Evolutionary conservation across 2,113 vertebrate species (phyloP).

Genomic region (Barbus barbus): DNA sequence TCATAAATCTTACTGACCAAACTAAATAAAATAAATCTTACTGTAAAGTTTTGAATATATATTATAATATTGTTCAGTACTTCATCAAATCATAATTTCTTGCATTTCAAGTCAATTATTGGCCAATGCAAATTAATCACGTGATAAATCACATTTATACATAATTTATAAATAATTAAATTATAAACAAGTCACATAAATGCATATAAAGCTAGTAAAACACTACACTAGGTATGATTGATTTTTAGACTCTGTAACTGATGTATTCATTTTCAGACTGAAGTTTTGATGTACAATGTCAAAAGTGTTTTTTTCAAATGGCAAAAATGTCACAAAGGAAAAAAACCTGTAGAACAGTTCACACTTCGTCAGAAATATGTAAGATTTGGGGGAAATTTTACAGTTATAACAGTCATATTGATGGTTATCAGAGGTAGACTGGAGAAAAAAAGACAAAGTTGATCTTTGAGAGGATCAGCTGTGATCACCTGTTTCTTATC

Average conservation of each 20-base stretch:
- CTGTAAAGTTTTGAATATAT: too few species aligned
- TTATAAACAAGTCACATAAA: neutral
- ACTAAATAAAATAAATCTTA: too few species aligned
- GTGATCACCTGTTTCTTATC: slow-evolving; percentile 1
- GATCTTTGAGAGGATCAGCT: neutral
- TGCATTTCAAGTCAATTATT: neutral
- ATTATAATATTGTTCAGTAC: too few species aligned
- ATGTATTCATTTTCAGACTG: neutral
- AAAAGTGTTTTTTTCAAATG: neutral
- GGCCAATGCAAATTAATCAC: neutral
- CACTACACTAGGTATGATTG: too few species aligned
- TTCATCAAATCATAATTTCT: too few species aligned
- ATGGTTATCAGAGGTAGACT: slow-evolving; percentile 28
- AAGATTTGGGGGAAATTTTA: neutral
- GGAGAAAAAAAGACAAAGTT: neutral
- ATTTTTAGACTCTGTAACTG: neutral
- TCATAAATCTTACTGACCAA: too few species aligned
- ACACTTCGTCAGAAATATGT: neutral
- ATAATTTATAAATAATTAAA: too few species aligned
- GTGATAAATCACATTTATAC: neutral
- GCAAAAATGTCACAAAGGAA: neutral
- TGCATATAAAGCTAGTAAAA: too few species aligned
- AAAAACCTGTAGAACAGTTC: neutral
- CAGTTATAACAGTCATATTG: neutral
- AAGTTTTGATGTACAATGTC: neutral